phyloP scores from a whole-genome alignment of 2,113 vertebrate genomes.

The Phylloscopus whistleri region DNA sequence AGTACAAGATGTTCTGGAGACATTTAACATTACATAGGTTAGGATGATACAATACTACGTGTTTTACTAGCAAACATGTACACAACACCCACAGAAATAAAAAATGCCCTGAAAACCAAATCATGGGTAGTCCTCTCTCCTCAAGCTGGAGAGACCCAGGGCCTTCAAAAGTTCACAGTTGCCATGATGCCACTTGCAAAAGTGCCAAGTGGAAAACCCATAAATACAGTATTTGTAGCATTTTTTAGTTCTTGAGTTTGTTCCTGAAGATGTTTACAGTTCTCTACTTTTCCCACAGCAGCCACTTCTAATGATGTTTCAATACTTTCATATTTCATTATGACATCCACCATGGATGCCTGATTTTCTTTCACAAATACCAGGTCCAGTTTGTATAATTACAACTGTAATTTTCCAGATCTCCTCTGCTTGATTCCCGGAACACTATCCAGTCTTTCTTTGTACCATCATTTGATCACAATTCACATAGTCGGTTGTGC shows the following conservation, averaged over 20 bases:
- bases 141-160: background rate
- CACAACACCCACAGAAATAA: background rate
- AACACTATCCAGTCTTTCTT: background rate
- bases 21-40: background rate
- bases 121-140: background rate
- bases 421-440: background rate
- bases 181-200: fast-evolving
- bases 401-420: too few species aligned
- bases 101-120: background rate
- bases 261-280: background rate
- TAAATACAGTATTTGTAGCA: background rate
- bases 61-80: background rate
- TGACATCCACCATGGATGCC: background rate
- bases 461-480: background rate
- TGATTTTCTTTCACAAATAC: background rate
- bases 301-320: background rate
- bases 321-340: fast-evolving
- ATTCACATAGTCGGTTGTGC: background rate
- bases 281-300: background rate
- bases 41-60: background rate
- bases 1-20: background rate
- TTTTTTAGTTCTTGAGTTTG: background rate
- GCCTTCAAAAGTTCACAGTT: fast-evolving
- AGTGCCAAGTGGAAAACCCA: background rate
- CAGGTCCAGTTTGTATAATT: background rate